phyloP scores from a whole-genome alignment of 2,888 invertebrate genomes.

The Brachynemurus nebulosus region DNA sequence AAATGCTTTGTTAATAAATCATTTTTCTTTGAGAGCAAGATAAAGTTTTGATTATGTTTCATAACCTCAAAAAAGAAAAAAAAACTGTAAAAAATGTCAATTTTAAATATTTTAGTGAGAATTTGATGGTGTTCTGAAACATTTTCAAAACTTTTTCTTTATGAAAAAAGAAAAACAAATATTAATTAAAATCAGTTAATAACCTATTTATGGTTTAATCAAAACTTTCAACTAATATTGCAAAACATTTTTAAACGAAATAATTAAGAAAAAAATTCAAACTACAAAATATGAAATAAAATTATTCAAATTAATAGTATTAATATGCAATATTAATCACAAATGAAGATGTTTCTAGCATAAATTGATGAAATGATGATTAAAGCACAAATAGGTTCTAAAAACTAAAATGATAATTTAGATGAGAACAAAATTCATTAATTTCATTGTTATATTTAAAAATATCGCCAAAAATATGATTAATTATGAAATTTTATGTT shows the following conservation, averaged over 20 bases:
- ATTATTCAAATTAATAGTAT: neutral
- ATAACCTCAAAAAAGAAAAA: too few relatives aligned
- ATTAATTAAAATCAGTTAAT: neutral
- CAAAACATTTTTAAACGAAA: neutral
- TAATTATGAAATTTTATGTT: too few relatives aligned
- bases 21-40: neutral
- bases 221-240: neutral
- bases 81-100: too few relatives aligned
- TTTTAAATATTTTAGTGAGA: too few relatives aligned
- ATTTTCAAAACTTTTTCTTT: neutral
- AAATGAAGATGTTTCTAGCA: too few relatives aligned
- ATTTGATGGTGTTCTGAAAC: neutral
- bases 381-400: constrained; percentile 1
- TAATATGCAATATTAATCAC: constrained; percentile 1
- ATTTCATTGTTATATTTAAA: too few relatives aligned
- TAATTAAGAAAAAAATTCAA: neutral
- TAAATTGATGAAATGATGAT: too few relatives aligned
- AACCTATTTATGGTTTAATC: constrained; percentile 7
- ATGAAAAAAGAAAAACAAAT: neutral
- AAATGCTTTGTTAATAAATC: neutral
- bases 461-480: too few relatives aligned
- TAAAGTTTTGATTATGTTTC: too few relatives aligned
- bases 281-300: neutral
- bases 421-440: too few relatives aligned
- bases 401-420: neutral